Conservation (phyloP, 2,797 vertebrate genomes). For the Gymnothorax reevesii region DNA sequence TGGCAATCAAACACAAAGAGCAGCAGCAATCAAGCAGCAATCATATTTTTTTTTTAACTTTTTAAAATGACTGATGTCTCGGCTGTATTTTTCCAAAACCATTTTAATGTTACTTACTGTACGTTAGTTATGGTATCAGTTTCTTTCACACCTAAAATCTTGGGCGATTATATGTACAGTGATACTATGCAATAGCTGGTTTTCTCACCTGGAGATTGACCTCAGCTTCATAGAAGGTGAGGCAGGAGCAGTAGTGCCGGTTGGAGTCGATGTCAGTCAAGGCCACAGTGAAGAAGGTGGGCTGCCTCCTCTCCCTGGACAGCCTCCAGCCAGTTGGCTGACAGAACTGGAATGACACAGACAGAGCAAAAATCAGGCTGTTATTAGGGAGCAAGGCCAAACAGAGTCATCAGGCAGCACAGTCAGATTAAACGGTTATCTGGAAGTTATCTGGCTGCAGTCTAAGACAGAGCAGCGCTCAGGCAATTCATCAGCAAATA, state of each 20-base stretch:
- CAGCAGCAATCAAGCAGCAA: too few species aligned
- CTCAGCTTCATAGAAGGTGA: slow-evolving; percentile 95
- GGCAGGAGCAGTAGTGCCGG: slow-evolving; percentile 95
- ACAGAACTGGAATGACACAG: slow-evolving; percentile 82
- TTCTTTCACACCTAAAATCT: too few species aligned
- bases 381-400: neutral
- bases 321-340: slow-evolving; percentile 95
- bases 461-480: neutral
- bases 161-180: neutral
- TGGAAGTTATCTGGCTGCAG: neutral
- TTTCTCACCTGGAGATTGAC: slow-evolving; percentile 90
- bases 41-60: too few species aligned
- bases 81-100: too few species aligned
- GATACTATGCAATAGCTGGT: neutral
- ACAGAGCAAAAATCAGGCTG: slow-evolving; percentile 10
- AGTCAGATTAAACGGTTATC: neutral
- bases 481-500: neutral
- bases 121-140: too few species aligned
- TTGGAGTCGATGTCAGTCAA: slow-evolving; percentile 97
- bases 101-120: too few species aligned
- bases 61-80: too few species aligned
- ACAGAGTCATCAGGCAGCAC: neutral
- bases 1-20: too few species aligned
- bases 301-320: slow-evolving; percentile 87
- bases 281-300: slow-evolving; percentile 95